A percentile compares a stretch with the other conserved stretches of the same genome.
Evolutionary conservation across 2,888 invertebrate genomes (phyloP).

Genomic region (Saturnia japonica): DNA sequence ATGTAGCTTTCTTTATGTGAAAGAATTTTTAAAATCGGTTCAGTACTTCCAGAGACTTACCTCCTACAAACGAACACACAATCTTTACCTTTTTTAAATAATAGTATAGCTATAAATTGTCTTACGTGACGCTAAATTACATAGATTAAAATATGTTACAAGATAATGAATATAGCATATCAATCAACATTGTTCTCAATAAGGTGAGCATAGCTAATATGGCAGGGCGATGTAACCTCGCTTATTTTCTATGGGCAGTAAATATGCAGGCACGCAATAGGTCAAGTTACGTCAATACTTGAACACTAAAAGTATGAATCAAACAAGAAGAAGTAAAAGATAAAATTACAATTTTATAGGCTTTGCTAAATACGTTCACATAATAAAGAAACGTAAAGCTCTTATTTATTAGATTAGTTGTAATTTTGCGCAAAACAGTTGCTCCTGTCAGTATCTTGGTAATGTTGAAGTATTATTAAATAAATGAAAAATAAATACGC

Average conservation of each 20-base stretch:
- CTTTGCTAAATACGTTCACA: not conserved
- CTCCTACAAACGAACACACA: too few relatives aligned
- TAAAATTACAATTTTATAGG: not conserved
- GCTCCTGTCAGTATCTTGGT: too few relatives aligned
- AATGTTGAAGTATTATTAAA: too few relatives aligned
- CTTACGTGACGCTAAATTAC: slow-evolving; percentile 24
- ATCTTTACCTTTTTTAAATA: too few relatives aligned
- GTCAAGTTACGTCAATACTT: slow-evolving; percentile 63
- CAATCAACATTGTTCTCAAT: slow-evolving; percentile 39
- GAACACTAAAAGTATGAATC: slow-evolving; percentile 11
- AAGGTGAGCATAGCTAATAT: slow-evolving; percentile 45
- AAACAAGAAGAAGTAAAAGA: slow-evolving; percentile 17
- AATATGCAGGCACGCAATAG: slow-evolving; percentile 66
- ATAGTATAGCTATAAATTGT: not conserved
- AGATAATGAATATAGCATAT: slow-evolving; percentile 22
- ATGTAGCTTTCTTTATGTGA: too few relatives aligned
- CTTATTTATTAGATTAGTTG: not conserved
- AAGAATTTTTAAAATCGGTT: too few relatives aligned
- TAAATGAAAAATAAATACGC: too few relatives aligned
- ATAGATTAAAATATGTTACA: slow-evolving; percentile 24
- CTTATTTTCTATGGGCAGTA: slow-evolving; percentile 52
- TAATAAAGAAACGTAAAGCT: not conserved
- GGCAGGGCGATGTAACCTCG: slow-evolving; percentile 45
- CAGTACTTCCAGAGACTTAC: too few relatives aligned
- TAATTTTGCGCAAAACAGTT: too few relatives aligned